Base-by-base conservation (phyloP, 2,888 invertebrate genomes). In the Blastobasis lacticolella region DNA sequence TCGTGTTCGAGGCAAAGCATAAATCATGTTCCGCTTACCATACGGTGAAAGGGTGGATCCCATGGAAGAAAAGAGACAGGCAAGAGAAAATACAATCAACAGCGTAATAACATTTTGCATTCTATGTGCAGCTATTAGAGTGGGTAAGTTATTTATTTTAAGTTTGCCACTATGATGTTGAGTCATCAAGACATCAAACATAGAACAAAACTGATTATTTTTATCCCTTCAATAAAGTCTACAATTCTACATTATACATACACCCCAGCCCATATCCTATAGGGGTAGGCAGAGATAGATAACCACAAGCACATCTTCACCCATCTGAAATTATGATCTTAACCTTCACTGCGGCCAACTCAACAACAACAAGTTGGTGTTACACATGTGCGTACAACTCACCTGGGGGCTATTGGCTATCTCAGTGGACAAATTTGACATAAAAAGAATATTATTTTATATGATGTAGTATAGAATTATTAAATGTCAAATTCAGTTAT, bases 41-140 rank as follows among this genome's bases (percentile, higher is more conserved):
- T 76, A 76, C 48, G 87, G 82, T 45, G 88, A 88, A 62, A 74
- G 84, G 60, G 76, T 83, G 43, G 89, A 89, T 58, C 88, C 88
- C 1, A 70, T 80, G 71, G 88, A 88, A 62, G 88, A 88, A 59
- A 87, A 88, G 61, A 81, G 88, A 37, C 82, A 81, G 61, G 88
- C 87, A 6, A 74, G 89, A 55, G 83, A 86, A 65, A 87, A 84
- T 58, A 88, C 88, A 0, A 81, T 88, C 41, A 83, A 78, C 56
- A 88, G 85, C 59, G 71, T 88, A 23, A 63, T 87, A 37, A 86
- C 85, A 4, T 89, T 89, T 65, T 78, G 77, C 53, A 70, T 84
- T n/a, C 71, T 88, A 43, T 87, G 88, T 60, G 82, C 79, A 52
- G 83, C 76, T 55, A 89, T 89, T 50, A 73, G 84, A 78, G 64